These are phyloP conservation scores for Spongilla lacustris DNA, from an alignment of 37 sponge, comb jelly and placozoan species.

Conservation along the genomic window DNA sequence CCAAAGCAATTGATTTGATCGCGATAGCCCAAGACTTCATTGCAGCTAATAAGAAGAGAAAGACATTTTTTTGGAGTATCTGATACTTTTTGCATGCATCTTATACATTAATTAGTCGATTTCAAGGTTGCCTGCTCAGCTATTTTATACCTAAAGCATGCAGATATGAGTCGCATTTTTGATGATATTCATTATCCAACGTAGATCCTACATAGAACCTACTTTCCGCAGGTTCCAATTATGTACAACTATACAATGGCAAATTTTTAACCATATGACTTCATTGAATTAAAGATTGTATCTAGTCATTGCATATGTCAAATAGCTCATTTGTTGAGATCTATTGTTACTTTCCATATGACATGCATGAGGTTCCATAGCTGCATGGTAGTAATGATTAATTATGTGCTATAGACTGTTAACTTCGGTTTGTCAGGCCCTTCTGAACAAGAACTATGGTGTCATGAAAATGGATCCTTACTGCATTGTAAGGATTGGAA, in stretches of 20 bases:
- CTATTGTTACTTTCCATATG: not conserved
- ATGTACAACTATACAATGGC: not conserved
- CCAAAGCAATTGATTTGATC: constrained; percentile 25
- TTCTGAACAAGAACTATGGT: constrained; percentile 1
- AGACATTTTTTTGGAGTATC: constrained; percentile 27
- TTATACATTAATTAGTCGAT: not conserved
- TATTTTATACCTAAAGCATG: too few species aligned
- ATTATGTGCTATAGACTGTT: not conserved
- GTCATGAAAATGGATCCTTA: not conserved
- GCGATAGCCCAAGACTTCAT: constrained; percentile 31
- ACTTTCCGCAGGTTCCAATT: not conserved
- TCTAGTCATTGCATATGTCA: not conserved
- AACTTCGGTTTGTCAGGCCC: not conserved
- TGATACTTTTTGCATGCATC: not conserved
- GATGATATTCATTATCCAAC: too few species aligned
- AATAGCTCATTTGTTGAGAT: not conserved
- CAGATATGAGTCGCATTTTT: too few species aligned
- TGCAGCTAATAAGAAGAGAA: constrained; percentile 19
- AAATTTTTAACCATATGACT: not conserved
- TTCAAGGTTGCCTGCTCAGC: not conserved
- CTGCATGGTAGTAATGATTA: not conserved
- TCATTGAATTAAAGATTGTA: not conserved
- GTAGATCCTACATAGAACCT: too few species aligned
- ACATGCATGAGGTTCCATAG: not conserved
- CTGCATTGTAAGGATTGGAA: not conserved